Evolutionary conservation across 2,888 invertebrate species (phyloP), one percentile per base, ranked within the genome.

Genomic region (Agrotis clavis): DNA sequence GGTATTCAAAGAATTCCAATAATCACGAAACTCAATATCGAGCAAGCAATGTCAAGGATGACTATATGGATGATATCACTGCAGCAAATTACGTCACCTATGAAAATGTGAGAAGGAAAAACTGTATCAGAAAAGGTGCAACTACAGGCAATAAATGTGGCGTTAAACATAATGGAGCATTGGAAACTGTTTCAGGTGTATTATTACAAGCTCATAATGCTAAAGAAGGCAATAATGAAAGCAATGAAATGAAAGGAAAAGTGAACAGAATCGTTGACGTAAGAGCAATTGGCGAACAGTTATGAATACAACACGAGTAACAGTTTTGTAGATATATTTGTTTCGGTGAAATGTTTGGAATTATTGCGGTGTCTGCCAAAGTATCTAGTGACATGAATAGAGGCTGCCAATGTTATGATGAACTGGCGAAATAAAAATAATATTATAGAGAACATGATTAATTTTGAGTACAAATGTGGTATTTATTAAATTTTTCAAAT

Each of bases 1-100:
- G 11, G 41, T 30, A 72, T 61, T 73, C 51, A 41, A 62, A 64
- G 65, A 65, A 79, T 75, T 79, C 71, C 41, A 56, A 56, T 53
- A 78, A 63, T 57, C 50, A 68, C 59, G 21, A 64, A 74, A 63
- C 48, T 57, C 53, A 71, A 63, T 67, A 67, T 53, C 25, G 7
- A 64, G 21, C 16, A 21, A 60, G 56, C 71, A 67, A 75, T 61
- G 65, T 59, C 51, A 57, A 65, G 67, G 61, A 76, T 71, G 65
- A 78, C 74, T 67, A 18, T 21, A 19, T 3, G 30, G 61, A 80
- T 80, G 80, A 79, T 72, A 69, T 79, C 80, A 79, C 30, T 79
- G 35, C 53, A 67, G 13, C 25, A 41, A 16, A 9, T 79, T 66
- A 80, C 80, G 66, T 77, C 80, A 80, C 47, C 64, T 30, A 64